Evolutionary conservation across 23 tunicate species (phyloP).

Genomic region (Oikopleura vanhoeffeni): DNA sequence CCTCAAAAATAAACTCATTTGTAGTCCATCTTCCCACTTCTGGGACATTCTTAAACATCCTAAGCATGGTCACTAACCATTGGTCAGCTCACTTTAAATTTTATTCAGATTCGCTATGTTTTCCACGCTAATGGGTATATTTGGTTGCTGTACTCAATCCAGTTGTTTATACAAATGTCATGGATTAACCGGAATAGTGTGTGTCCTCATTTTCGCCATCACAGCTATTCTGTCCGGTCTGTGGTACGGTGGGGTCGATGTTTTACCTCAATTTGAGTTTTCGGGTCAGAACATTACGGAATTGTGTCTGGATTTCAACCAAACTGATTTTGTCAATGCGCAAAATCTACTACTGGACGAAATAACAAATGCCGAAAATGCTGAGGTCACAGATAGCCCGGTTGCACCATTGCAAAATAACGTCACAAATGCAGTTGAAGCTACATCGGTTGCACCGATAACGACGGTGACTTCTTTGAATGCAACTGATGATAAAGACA

Average conservation of each 20-base stretch:
- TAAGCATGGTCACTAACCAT: too few species aligned
- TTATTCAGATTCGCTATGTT: neutral
- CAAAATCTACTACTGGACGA: neutral
- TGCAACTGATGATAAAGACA: too few species aligned
- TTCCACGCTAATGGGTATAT: neutral
- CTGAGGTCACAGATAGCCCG: neutral
- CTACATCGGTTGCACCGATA: neutral
- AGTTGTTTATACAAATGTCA: neutral
- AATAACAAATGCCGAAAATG: neutral
- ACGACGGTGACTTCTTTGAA: neutral
- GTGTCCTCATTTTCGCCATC: neutral
- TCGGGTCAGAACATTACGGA: neutral
- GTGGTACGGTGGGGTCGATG: neutral
- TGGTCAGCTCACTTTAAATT: too few species aligned
- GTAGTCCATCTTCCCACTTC: too few species aligned
- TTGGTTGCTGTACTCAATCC: neutral
- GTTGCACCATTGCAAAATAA: neutral
- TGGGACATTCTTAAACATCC: too few species aligned
- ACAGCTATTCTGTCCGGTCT: neutral
- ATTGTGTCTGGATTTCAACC: neutral
- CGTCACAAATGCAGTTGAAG: neutral
- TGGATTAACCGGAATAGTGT: neutral
- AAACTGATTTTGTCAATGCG: neutral
- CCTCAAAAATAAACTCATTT: too few species aligned
- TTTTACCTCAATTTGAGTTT: neutral